phyloP scores from a whole-genome alignment of 2,888 invertebrate species.

The Anaspis maculata region DNA sequence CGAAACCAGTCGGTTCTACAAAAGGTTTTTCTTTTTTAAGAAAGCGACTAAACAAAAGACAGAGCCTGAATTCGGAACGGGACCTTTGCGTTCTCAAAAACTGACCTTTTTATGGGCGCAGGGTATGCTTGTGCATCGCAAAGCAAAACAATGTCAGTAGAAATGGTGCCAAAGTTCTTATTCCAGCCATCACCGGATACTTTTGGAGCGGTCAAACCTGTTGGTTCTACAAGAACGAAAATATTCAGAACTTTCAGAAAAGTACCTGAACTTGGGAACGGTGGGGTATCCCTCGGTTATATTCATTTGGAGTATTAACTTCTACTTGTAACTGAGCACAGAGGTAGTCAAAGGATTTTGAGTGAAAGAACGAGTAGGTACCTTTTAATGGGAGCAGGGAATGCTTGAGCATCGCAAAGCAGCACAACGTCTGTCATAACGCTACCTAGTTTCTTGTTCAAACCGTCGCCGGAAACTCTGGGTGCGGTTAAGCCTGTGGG shows the following conservation, averaged over 20 bases:
- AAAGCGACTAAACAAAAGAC: too few species aligned
- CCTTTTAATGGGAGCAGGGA: conserved; percentile 50
- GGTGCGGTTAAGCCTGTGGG: conserved; percentile 48
- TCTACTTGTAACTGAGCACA: too few species aligned
- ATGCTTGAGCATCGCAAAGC: conserved; percentile 51
- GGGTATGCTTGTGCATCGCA: conserved; percentile 53
- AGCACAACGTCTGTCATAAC: conserved; percentile 32
- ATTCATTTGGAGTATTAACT: too few species aligned
- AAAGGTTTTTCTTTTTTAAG: too few species aligned
- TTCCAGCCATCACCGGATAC: conserved; percentile 49
- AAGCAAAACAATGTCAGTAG: conserved; percentile 36
- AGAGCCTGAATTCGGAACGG: too few species aligned
- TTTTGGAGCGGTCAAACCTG: conserved; percentile 46
- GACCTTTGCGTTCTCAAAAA: too few species aligned
- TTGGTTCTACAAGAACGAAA: conserved; percentile 50
- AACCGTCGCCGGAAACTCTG: conserved; percentile 46
- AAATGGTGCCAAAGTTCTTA: conserved; percentile 35
- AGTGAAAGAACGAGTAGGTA: conserved; percentile 7
- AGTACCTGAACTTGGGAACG: conserved; percentile 60
- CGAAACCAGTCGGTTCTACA: conserved; percentile 60
- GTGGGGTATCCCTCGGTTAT: too few species aligned
- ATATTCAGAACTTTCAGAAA: conserved; percentile 60
- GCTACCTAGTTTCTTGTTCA: conserved; percentile 43
- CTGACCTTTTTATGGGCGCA: conserved; percentile 49
- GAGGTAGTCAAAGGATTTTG: conserved; percentile 3